Evolutionary conservation across 2,888 invertebrate genomes (phyloP).

Genomic region (Onchidella celtica): DNA sequence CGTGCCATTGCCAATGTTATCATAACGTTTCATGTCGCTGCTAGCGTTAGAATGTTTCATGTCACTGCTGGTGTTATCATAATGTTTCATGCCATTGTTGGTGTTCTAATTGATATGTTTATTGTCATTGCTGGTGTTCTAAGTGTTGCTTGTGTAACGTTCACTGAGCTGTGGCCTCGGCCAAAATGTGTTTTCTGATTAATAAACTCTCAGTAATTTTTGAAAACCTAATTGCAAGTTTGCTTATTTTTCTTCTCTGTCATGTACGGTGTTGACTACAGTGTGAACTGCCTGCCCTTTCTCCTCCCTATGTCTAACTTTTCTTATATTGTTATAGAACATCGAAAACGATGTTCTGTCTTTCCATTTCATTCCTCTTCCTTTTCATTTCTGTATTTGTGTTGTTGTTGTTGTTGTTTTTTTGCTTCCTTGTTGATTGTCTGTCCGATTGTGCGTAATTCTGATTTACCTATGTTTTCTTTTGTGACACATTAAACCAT

Average conservation of each 20-base stretch:
- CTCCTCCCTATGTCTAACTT: background rate
- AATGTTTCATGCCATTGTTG: background rate
- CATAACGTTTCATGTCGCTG: background rate
- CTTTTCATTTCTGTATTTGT: no score
- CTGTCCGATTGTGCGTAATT: background rate
- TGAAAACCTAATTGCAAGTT: background rate
- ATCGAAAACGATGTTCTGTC: background rate
- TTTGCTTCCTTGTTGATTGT: background rate
- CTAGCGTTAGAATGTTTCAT: background rate
- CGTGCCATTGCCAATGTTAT: background rate
- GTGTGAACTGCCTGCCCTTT: background rate
- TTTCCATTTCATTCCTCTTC: background rate
- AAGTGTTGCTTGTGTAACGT: background rate
- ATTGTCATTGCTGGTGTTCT: background rate
- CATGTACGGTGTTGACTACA: background rate
- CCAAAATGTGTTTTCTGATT: background rate
- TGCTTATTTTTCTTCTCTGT: background rate
- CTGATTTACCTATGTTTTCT: background rate
- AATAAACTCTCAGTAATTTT: background rate
- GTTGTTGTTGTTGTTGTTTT: background rate
- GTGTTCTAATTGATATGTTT: background rate
- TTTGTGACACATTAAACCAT: background rate
- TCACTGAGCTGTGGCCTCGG: background rate
- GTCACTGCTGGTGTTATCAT: background rate
- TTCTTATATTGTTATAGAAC: background rate